These are phyloP conservation scores for Lamprologus lemairii DNA, from an alignment of 2,113 vertebrate species.

Conservation along the genomic window DNA sequence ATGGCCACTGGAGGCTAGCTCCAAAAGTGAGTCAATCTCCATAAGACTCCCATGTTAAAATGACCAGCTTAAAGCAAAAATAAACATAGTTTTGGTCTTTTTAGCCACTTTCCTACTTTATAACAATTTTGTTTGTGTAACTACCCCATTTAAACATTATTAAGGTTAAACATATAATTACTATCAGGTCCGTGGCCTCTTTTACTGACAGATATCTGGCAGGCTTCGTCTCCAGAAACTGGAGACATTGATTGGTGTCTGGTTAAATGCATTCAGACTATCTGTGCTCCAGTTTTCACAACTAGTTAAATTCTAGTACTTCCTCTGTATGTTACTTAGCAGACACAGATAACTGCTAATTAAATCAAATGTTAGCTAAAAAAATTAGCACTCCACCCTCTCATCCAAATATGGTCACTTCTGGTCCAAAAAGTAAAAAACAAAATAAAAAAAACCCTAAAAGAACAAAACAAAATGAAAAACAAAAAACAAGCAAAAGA, in stretches of 20 bases:
- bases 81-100: background rate
- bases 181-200: background rate
- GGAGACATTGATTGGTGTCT: background rate
- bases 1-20: background rate
- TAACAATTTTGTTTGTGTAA: background rate
- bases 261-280: rapidly evolving
- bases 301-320: background rate
- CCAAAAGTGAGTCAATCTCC: background rate
- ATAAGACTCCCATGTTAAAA: background rate
- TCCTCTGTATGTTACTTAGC: background rate
- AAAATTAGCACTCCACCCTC: background rate
- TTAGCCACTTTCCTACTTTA: background rate
- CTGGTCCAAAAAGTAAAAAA: background rate
- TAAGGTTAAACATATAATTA: background rate
- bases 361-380: background rate
- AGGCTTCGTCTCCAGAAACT: rapidly evolving
- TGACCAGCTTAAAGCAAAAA: background rate
- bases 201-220: background rate
- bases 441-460: rapidly evolving
- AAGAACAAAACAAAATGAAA: background rate
- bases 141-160: background rate
- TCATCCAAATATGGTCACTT: background rate
- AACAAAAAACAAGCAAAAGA: background rate
- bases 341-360: background rate
- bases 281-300: background rate